Base-by-base conservation (phyloP, 2,888 invertebrate species). In the Nephrocerus scutellatus region DNA sequence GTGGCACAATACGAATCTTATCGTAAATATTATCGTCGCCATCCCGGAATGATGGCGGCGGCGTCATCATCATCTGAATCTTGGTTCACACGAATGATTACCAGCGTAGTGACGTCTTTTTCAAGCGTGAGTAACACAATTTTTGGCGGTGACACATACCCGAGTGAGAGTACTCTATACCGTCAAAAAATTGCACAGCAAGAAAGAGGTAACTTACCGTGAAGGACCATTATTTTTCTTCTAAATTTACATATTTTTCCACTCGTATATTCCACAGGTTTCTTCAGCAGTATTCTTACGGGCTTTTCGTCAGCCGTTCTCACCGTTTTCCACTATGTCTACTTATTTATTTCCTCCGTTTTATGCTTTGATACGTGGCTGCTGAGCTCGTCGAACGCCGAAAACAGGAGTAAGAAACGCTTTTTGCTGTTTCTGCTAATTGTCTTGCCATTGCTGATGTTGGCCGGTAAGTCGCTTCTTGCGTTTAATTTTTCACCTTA, bases 381-480 rank as follows among this genome's bases (percentile, higher is more conserved):
- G 15, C 41, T 66, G 28, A 56, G 47, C 38, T 60, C 64, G 4
- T 51, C 55, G 23, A 54, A 54, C 37, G 46, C 57, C 25, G 58
- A 62, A 15, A 57, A 54, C 38, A 59, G 55, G 33, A 53, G 55
- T 15, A 64, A 59, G 41, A 65, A 66, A 44, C 55, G 64, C 35
- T 66, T 67, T 44, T 48, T 67, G 12, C 39, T 68, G 6, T 45
- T 63, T 13, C 41, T 68, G 39, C 49, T 79, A 33, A 63, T 74
- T 24, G 48, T 77, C 13, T 47, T 78, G 49, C 76, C 77, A 2
- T 60, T 77, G 30, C 48, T 77, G 29, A 51, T 78, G 41, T 56
- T 77, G 43, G 68, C 69, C 56, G 79, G 79, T 79, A 62, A 76
- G 76, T 72, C 20, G 24, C 26, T 34, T 34, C 29, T 40, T 28